Conservation (phyloP, 2,797 vertebrate species). For the Remorina albescens region DNA sequence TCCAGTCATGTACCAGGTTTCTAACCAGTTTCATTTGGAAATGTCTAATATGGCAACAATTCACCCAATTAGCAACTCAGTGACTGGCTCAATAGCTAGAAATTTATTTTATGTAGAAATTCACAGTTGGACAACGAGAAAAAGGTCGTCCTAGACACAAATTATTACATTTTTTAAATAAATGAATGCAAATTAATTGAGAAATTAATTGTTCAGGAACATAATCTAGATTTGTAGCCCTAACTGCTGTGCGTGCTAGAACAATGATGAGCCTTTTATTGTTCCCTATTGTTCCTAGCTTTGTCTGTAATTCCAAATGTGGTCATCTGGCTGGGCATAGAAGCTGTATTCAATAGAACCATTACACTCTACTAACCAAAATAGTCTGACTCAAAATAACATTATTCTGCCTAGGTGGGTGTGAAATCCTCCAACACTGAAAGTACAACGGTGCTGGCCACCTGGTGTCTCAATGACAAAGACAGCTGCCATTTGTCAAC, state of each 20-base stretch:
- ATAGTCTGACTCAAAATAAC: neutral
- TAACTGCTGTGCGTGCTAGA: neutral
- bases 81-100: no score
- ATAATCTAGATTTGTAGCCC: neutral
- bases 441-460: neutral
- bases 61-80: no score
- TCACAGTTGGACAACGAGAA: no score
- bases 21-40: no score
- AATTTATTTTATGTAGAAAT: no score
- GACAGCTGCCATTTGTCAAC: constrained; percentile 9
- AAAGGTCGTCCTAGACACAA: no score
- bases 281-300: no score
- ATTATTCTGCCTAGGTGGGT: neutral
- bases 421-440: neutral
- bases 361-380: constrained; percentile 4
- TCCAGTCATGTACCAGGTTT: no score
- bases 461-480: constrained; percentile 6
- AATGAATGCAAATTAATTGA: neutral
- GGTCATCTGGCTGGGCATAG: neutral
- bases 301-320: neutral
- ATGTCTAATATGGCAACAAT: no score
- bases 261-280: neutral
- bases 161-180: no score
- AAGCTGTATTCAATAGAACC: neutral
- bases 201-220: neutral